phyloP scores from a whole-genome alignment of 2,113 vertebrate genomes.

The Percina caprodes region DNA sequence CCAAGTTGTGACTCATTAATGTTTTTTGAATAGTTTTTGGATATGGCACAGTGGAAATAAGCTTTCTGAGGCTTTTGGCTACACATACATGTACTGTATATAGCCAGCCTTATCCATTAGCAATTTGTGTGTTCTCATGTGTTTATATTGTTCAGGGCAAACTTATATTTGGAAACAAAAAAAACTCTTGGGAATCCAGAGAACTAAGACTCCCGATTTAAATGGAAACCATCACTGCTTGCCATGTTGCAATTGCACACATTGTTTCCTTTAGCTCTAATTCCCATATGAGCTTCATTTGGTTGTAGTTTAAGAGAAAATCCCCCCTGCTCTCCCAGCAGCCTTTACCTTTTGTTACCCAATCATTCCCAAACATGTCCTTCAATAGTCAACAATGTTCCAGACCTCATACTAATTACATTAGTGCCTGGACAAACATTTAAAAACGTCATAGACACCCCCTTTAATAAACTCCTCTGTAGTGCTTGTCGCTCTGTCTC shows the following conservation, averaged over 20 bases:
- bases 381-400: constrained; percentile 4
- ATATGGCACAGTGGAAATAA: not conserved
- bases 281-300: constrained; percentile 19
- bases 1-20: not conserved
- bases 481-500: not conserved
- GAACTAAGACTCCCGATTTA: not conserved
- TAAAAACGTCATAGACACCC: not conserved
- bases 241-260: constrained; percentile 19
- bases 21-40: not conserved
- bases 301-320: not conserved
- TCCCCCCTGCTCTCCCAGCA: not conserved
- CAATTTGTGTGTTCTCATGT: not conserved
- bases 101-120: not conserved
- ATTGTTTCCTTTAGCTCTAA: constrained; percentile 24
- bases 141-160: constrained; percentile 9
- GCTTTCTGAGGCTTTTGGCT: not conserved
- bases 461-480: constrained; percentile 31
- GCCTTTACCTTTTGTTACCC: not conserved
- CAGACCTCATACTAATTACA: constrained; percentile 15
- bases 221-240: constrained; percentile 24
- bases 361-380: not conserved
- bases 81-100: not conserved
- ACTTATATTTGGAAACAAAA: constrained; percentile 34
- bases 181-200: constrained; percentile 20
- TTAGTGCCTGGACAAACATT: constrained; percentile 23